phyloP scores from a whole-genome alignment of 2,113 vertebrate species.

The Leucosticte australis region DNA sequence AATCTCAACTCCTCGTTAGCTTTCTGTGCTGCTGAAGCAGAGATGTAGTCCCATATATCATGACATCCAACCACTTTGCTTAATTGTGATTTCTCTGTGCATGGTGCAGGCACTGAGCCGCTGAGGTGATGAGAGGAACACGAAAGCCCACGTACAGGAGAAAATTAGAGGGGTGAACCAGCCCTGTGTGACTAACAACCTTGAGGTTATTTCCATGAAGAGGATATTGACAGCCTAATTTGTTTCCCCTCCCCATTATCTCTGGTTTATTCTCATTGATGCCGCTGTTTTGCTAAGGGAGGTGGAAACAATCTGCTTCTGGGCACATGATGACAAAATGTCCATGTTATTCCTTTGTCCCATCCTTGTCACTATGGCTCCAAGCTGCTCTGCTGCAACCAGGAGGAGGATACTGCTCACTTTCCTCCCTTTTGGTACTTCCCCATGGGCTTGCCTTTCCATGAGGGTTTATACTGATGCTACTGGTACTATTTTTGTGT shows the following conservation, averaged over 20 bases:
- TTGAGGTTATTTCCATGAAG: background rate
- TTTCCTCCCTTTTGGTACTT: background rate
- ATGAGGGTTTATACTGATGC: background rate
- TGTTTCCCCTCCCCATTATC: background rate
- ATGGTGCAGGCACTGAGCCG: background rate
- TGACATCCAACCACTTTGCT: constrained; percentile 9
- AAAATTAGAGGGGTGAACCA: constrained; percentile 11
- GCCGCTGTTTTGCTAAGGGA: background rate
- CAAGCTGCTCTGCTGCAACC: background rate
- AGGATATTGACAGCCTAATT: constrained; percentile 27
- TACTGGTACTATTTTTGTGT: background rate
- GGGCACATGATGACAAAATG: background rate
- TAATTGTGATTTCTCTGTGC: constrained; percentile 33
- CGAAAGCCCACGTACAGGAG: background rate
- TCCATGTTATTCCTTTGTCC: background rate
- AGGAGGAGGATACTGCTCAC: background rate
- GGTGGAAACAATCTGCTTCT: background rate
- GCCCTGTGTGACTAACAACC: constrained; percentile 35
- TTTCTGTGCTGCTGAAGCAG: constrained; percentile 18
- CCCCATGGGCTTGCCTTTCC: background rate
- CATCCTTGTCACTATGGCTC: background rate
- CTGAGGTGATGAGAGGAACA: constrained; percentile 29
- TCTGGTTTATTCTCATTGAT: background rate
- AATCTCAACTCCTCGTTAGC: constrained; percentile 14
- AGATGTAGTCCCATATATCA: background rate